phyloP scores from a whole-genome alignment of 2,888 invertebrate genomes.

The Aphidius colemani region DNA sequence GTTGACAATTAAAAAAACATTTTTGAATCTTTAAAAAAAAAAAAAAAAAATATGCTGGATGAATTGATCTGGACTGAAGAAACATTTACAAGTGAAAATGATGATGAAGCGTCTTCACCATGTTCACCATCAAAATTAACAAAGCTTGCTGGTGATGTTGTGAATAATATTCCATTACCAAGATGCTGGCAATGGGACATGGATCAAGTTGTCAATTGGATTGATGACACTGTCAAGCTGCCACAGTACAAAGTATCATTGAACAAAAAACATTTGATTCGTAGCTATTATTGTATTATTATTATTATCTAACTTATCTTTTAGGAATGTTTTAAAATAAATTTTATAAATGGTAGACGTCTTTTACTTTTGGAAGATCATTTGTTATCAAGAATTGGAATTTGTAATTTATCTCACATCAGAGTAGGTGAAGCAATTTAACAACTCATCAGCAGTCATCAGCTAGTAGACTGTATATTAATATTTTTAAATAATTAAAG shows the following conservation, averaged over 20 bases:
- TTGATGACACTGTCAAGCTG: conserved; percentile 58
- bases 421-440: too few relatives aligned
- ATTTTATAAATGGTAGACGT: conserved; percentile 38
- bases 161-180: conserved; percentile 60
- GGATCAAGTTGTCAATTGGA: conserved; percentile 62
- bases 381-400: conserved; percentile 35
- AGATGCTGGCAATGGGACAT: conserved; percentile 62
- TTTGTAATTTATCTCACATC: conserved; percentile 34
- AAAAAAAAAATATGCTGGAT: too few relatives aligned
- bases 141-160: conserved; percentile 58
- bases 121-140: conserved; percentile 55
- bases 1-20: too few relatives aligned
- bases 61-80: too few relatives aligned
- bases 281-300: too few relatives aligned
- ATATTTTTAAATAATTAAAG: conserved; percentile 26
- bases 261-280: too few relatives aligned
- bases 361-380: conserved; percentile 34
- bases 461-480: too few relatives aligned
- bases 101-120: neutral
- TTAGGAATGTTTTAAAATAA: conserved; percentile 35
- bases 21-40: too few relatives aligned
- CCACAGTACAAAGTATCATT: conserved; percentile 65
- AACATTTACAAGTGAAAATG: too few relatives aligned
- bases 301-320: too few relatives aligned
- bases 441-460: too few relatives aligned